Evolutionary conservation across 2,113 vertebrate species (phyloP).

Genomic region (Vidua macroura): DNA sequence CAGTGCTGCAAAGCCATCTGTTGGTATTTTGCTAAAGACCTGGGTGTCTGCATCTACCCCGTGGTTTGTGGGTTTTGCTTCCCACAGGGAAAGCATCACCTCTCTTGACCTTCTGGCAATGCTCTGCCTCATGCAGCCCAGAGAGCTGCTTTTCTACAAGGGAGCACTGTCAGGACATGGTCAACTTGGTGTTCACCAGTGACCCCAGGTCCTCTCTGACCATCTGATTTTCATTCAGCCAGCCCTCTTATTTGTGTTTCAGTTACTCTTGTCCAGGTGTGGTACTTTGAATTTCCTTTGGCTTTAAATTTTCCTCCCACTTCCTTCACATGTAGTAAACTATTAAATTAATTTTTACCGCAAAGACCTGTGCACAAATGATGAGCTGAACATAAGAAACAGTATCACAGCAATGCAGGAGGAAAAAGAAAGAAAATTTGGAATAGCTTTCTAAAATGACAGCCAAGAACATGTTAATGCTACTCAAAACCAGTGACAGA

Average conservation of each 20-base stretch:
- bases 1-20: neutral
- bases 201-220: neutral
- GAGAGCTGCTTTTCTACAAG: neutral
- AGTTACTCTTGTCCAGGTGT: neutral
- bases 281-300: neutral
- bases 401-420: neutral
- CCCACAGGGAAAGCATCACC: neutral
- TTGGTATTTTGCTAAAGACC: neutral
- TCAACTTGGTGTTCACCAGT: neutral
- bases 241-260: neutral
- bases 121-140: neutral
- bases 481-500: neutral
- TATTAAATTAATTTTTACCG: neutral
- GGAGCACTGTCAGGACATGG: rapidly evolving
- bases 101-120: neutral
- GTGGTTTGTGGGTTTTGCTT: neutral
- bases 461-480: neutral
- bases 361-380: neutral
- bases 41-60: neutral
- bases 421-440: neutral
- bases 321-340: neutral
- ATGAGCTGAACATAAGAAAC: neutral
- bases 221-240: neutral
- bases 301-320: neutral
- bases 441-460: neutral